Evolutionary conservation across 2,113 vertebrate species (phyloP).

Genomic region (Ranitomeya imitator): DNA sequence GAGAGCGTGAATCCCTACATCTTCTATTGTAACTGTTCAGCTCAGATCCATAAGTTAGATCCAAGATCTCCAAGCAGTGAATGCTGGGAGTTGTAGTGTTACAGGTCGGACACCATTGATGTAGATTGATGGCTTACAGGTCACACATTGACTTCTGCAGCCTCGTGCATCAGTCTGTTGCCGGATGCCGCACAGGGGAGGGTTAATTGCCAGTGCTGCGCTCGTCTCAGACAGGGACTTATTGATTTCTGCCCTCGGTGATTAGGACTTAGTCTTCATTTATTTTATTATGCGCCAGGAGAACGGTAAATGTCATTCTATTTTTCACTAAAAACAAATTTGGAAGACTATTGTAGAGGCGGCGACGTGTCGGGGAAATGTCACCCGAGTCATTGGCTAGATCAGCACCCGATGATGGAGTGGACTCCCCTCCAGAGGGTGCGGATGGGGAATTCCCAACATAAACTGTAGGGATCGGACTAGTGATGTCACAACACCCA

Average conservation of each 20-base stretch:
- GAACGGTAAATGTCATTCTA: conserved; percentile 44
- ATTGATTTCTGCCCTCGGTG: conserved; percentile 44
- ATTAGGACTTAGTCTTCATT: conserved; percentile 44
- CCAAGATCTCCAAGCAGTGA: too few species aligned
- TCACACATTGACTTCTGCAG: background rate
- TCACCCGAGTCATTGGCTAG: conserved; percentile 27
- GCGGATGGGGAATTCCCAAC: background rate
- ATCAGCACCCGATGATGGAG: background rate
- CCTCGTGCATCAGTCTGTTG: background rate
- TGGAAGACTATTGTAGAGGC: conserved; percentile 14
- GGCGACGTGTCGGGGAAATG: conserved; percentile 13
- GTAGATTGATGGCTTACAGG: background rate
- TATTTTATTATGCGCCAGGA: conserved; percentile 49
- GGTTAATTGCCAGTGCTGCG: background rate
- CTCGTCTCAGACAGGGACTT: background rate
- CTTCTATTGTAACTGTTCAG: too few species aligned
- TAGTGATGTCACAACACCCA: background rate
- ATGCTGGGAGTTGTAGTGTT: background rate
- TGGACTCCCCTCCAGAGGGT: too few species aligned
- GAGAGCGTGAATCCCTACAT: too few species aligned
- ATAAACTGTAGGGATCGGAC: background rate
- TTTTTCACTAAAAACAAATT: conserved; percentile 47
- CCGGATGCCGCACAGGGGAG: background rate
- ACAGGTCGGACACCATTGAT: background rate
- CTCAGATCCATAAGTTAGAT: too few species aligned